These are phyloP conservation scores for Cataglyphis hispanica DNA, from an alignment of 1,140 invertebrate genomes.

Conservation along the genomic window DNA sequence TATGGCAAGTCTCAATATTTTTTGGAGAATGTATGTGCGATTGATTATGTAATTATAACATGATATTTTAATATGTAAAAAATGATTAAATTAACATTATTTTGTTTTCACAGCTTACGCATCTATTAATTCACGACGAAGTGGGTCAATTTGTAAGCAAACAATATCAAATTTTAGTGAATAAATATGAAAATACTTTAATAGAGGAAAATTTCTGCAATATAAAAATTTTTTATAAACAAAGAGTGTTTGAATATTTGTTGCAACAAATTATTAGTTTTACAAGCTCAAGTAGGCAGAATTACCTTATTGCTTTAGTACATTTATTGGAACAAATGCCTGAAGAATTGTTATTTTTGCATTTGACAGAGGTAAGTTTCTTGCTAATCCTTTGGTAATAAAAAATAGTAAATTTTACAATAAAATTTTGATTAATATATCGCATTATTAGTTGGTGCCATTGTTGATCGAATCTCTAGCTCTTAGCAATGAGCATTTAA, in stretches of 20 bases:
- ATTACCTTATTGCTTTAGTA: constrained; percentile 89
- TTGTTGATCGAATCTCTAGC: constrained; percentile 90
- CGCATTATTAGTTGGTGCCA: constrained; percentile 88
- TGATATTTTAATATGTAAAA: constrained; percentile 1
- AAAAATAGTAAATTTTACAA: constrained; percentile 27
- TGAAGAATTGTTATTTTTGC: constrained; percentile 88
- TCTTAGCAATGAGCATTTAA: constrained; percentile 87
- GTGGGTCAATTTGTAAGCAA: constrained; percentile 77
- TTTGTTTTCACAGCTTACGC: constrained; percentile 75
- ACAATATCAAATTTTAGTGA: constrained; percentile 78
- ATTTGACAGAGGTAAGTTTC: constrained; percentile 88
- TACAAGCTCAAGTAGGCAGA: constrained; percentile 84
- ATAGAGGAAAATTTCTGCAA: constrained; percentile 80
- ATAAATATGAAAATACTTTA: constrained; percentile 78
- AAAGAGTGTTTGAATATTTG: constrained; percentile 89
- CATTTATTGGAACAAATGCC: constrained; percentile 89
- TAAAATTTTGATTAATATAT: constrained; percentile 54
- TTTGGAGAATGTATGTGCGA: constrained; percentile 72
- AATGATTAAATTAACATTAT: constrained; percentile 29
- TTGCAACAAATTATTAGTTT: constrained; percentile 83
- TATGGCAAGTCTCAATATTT: constrained; percentile 71
- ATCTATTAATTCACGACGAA: constrained; percentile 75
- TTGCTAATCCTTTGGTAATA: neutral
- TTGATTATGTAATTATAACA: constrained; percentile 6
- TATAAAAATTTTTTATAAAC: constrained; percentile 87